Evolutionary conservation across 2,888 invertebrate species (phyloP).

Genomic region (Plebejus argus): DNA sequence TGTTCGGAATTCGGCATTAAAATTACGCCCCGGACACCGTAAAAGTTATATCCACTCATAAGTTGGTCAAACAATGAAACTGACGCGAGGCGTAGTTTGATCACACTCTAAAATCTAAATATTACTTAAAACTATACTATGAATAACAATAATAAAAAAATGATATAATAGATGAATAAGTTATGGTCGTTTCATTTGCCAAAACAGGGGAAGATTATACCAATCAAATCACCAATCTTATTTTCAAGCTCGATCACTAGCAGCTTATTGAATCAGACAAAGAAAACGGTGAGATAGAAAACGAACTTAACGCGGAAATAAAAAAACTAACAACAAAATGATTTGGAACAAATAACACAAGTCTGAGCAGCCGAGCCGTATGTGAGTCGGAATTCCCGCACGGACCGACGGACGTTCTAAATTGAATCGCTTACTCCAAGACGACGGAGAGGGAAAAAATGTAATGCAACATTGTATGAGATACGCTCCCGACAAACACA

Average conservation of each 20-base stretch:
- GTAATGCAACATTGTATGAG: conserved; percentile 34
- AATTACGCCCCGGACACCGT: conserved; percentile 54
- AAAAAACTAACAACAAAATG: conserved; percentile 30
- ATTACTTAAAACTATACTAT: background rate
- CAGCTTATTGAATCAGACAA: background rate
- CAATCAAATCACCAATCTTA: background rate
- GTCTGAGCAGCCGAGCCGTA: conserved; percentile 35
- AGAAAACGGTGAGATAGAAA: background rate
- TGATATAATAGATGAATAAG: background rate
- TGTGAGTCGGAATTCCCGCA: conserved; percentile 49
- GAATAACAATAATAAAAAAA: too few species aligned
- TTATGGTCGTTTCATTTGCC: background rate
- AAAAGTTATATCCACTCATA: conserved; percentile 52
- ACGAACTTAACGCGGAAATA: conserved; percentile 17
- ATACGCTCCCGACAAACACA: conserved; percentile 27
- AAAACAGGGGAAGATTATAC: background rate
- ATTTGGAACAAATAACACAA: conserved; percentile 12
- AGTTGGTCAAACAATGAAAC: conserved; percentile 49
- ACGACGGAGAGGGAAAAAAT: conserved; percentile 37
- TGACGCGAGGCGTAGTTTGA: conserved; percentile 42
- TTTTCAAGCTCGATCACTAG: background rate
- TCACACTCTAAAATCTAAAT: conserved; percentile 33
- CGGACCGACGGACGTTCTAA: conserved; percentile 49
- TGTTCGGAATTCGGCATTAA: conserved; percentile 66
- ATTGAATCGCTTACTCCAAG: conserved; percentile 52